These are phyloP conservation scores for Atherinosoma microstoma DNA, from an alignment of 2,797 vertebrate species.

Conservation along the genomic window DNA sequence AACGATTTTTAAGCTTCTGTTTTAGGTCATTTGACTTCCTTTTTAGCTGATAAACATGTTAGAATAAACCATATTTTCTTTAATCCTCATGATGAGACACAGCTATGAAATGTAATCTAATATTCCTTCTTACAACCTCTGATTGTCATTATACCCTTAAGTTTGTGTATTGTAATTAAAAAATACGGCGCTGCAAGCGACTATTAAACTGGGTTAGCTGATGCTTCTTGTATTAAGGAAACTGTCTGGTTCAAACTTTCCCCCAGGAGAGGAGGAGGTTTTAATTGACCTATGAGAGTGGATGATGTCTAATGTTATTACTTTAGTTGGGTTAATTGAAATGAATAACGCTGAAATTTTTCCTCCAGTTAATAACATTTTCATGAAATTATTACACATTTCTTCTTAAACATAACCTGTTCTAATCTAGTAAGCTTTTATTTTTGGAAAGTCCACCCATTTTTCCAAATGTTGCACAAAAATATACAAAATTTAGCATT, in stretches of 20 bases:
- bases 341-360: not conserved
- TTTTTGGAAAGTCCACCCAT: not conserved
- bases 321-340: not conserved
- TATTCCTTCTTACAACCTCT: not conserved
- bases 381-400: not conserved
- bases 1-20: no score
- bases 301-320: not conserved
- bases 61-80: not conserved
- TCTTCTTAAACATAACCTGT: not conserved
- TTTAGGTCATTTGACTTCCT: no score
- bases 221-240: not conserved
- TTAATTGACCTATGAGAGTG: not conserved
- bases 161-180: slow-evolving; percentile 11
- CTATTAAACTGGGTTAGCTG: not conserved
- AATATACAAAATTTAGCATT: not conserved
- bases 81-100: not conserved
- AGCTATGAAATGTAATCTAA: not conserved
- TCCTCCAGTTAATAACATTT: not conserved
- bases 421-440: no score
- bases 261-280: not conserved
- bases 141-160: slow-evolving; percentile 6
- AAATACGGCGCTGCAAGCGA: not conserved
- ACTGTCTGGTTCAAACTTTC: not conserved
- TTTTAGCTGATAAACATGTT: not conserved
- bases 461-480: not conserved